Evolutionary conservation across 30 jellyfish, hydroid and myxozoan species (phyloP), one percentile per base, ranked within the genome.

Genomic region (Chrysaora quinquecirrha): DNA sequence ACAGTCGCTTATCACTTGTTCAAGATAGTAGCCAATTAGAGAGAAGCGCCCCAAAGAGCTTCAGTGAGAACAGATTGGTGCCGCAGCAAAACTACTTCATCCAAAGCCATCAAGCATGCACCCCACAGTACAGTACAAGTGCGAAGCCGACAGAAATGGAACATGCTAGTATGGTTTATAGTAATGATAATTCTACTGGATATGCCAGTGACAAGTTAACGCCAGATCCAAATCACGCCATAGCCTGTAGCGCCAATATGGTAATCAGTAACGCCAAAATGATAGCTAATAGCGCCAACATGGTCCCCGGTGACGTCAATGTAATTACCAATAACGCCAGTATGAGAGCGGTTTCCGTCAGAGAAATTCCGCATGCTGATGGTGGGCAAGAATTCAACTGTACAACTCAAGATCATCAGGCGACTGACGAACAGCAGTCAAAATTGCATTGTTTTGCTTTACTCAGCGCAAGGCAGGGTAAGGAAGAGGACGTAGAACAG

Each of bases 401-500:
- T 14, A 14, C 54, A 3, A 38, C 54, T 3, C 54, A 38, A 38
- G 54, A 38, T 38, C 11, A 38, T 3, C 11, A 3, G 14, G 54
- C 14, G 54, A 38, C 14, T 38, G 14, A 38, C 54, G 11, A 38
- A 14, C 6, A 14, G 54, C 14, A 6, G 54, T 38, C 54, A 38
- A 38, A 38, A 38, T 38, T 38, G 54, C 54, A 38, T 6, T 38
- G 54, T 38, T 38, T 38, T 52, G 9, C 29, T 4, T 10, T 19
- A 20, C 68, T 52, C 27, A 4, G 9, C 6, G 25, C 9, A 4
- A 19, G 29, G 27, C 9, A 52, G 19, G 68, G 19, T 49, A 68
- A 63, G 50, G 73, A 71, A 1, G 74, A 47, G 23, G 90, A 67
- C 7, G 82, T 16, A 1, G 92, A 82, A 2, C 85, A 82, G 23